Conservation (phyloP, 2,797 vertebrate species). For the Pelochelys cantorii region DNA sequence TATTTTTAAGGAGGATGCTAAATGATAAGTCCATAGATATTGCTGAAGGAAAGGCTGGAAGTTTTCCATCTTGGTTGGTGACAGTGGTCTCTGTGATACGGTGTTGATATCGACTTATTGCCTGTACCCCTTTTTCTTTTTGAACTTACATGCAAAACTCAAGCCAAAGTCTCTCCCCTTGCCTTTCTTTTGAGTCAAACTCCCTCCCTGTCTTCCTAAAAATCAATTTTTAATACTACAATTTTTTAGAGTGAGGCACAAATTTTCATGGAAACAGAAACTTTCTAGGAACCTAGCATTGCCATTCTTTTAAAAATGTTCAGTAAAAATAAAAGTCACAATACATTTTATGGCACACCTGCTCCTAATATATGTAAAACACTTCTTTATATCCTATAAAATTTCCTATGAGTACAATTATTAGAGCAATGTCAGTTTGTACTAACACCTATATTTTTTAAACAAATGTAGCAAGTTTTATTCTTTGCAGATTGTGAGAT, state of each 20-base stretch:
- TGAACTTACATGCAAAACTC: not conserved
- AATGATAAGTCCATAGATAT: not conserved
- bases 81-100: fast-evolving
- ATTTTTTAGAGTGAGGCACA: not conserved
- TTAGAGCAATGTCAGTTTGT: not conserved
- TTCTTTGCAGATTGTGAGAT: not conserved
- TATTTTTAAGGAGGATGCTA: not conserved
- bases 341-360: slow-evolving; percentile 5
- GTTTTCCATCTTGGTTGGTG: not conserved
- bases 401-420: not conserved
- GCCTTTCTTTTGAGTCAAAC: not conserved
- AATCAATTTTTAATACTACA: not conserved
- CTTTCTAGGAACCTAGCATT: not conserved
- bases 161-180: not conserved
- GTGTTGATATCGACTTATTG: not conserved
- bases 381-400: slow-evolving; percentile 23
- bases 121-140: not conserved
- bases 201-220: not conserved
- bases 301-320: not conserved
- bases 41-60: not conserved
- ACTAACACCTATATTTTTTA: not conserved
- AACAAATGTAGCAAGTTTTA: not conserved
- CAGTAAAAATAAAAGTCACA: not conserved
- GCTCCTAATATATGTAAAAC: slow-evolving; percentile 38
- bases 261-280: not conserved